Percentiles rank a stretch among this genome's conserved stretches.
These are phyloP conservation scores for Lophius piscatorius DNA, from an alignment of 2,113 vertebrate species.

Conservation along the genomic window DNA sequence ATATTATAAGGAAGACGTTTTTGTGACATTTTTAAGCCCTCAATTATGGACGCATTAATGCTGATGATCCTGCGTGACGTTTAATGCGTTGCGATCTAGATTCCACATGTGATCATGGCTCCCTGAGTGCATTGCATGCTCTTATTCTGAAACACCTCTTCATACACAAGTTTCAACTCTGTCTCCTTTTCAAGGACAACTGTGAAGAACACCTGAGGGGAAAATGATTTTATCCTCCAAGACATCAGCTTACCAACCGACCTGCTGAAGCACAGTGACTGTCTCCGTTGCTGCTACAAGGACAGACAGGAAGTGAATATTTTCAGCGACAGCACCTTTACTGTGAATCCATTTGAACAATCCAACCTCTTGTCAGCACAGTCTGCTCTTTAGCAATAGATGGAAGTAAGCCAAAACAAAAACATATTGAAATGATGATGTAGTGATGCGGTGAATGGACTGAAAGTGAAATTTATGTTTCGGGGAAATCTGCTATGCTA, in stretches of 20 bases:
- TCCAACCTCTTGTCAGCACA: slow-evolving; percentile 3
- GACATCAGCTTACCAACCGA: slow-evolving; percentile 42
- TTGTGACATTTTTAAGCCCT: no score
- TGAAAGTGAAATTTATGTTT: neutral
- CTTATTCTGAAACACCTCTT: neutral
- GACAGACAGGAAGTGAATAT: slow-evolving; percentile 1
- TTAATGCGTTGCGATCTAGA: no score
- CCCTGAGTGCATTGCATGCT: neutral
- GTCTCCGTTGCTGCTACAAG: neutral
- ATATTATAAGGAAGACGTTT: slow-evolving; percentile 23
- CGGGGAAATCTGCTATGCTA: neutral
- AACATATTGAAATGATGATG: neutral
- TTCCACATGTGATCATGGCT: no score
- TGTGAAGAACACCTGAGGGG: slow-evolving; percentile 25
- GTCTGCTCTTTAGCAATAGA: neutral
- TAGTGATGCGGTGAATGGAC: neutral
- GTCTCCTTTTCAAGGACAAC: slow-evolving; percentile 30
- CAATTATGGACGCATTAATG: no score
- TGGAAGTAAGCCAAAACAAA: neutral
- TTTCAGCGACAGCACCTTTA: slow-evolving; percentile 21
- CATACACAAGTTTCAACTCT: neutral
- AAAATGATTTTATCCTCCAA: slow-evolving; percentile 18
- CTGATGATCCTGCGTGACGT: no score
- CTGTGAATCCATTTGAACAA: neutral
- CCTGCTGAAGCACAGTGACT: slow-evolving; percentile 27